A percentile compares a stretch with the other conserved stretches of the same genome.
Conservation (phyloP, 2,113 vertebrate species). For the Ceyx melanurus region DNA sequence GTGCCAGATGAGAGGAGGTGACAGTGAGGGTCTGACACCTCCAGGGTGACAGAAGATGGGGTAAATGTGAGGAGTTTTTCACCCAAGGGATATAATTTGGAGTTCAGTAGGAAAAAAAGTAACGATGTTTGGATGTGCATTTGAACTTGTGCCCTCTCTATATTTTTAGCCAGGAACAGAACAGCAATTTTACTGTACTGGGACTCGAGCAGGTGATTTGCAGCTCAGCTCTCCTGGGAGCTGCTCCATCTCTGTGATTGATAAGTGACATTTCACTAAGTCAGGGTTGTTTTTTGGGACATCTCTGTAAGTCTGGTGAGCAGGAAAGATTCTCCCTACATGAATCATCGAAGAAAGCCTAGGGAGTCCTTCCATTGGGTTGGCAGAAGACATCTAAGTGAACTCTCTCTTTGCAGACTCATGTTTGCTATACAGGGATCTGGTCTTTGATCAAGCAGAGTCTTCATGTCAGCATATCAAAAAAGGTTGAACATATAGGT, state of each 20-base stretch:
- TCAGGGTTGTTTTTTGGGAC: background rate
- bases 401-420: background rate
- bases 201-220: background rate
- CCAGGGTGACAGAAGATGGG: background rate
- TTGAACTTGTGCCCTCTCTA: background rate
- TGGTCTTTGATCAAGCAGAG: background rate
- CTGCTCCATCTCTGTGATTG: background rate
- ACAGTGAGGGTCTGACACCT: background rate
- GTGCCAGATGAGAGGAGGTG: background rate
- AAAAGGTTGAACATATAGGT: background rate
- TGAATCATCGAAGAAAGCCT: background rate
- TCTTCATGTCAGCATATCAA: background rate
- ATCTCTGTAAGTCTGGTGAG: background rate
- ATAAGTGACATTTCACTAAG: background rate
- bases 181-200: background rate
- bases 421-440: background rate
- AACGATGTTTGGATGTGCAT: background rate
- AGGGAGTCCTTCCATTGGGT: background rate
- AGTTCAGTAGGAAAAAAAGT: background rate
- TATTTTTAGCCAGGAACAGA: background rate
- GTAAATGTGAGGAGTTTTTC: background rate
- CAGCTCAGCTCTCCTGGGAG: background rate
- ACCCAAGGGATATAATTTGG: background rate
- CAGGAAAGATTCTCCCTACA: background rate
- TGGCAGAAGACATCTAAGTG: background rate